Percentiles rank a stretch among this genome's conserved stretches.
phyloP scores from a whole-genome alignment of 37 sponge, comb jelly and placozoan species.

The Mnemiopsis leidyi region DNA sequence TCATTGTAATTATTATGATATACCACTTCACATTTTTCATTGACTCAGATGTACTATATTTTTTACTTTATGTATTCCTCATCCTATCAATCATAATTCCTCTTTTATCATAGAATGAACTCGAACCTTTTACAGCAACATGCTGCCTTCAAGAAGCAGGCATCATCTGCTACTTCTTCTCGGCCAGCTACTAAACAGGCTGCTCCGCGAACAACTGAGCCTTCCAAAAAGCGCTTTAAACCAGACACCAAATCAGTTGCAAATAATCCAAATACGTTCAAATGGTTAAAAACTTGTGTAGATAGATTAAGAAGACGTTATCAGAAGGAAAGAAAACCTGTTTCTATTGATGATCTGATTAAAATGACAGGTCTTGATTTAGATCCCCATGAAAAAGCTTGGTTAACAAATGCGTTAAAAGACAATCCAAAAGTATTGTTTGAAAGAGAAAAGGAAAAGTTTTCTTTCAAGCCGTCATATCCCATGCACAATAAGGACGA shows the following conservation, averaged over 20 bases:
- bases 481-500: conserved; percentile 54
- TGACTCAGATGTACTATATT: not conserved
- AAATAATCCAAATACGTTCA: conserved; percentile 51
- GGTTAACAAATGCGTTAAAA: conserved; percentile 20
- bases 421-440: conserved; percentile 36
- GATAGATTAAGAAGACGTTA: conserved; percentile 55
- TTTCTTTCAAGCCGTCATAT: conserved; percentile 51
- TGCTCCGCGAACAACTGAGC: conserved; percentile 13
- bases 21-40: not conserved
- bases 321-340: conserved; percentile 60
- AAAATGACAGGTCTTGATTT: conserved; percentile 35
- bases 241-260: conserved; percentile 43
- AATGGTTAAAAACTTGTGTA: conserved; percentile 30
- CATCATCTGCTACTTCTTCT: not conserved
- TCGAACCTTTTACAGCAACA: conserved; percentile 61
- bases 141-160: conserved; percentile 60
- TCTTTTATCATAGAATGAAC: conserved; percentile 32
- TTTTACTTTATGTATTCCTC: not conserved
- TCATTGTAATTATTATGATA: not conserved
- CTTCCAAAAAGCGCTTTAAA: conserved; percentile 60
- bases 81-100: not conserved
- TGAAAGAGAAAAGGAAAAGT: conserved; percentile 58
- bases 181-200: not conserved
- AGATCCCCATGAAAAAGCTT: conserved; percentile 51
- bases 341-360: conserved; percentile 55